phyloP scores from a whole-genome alignment of 2,113 vertebrate genomes.

The Callospermophilus lateralis region DNA sequence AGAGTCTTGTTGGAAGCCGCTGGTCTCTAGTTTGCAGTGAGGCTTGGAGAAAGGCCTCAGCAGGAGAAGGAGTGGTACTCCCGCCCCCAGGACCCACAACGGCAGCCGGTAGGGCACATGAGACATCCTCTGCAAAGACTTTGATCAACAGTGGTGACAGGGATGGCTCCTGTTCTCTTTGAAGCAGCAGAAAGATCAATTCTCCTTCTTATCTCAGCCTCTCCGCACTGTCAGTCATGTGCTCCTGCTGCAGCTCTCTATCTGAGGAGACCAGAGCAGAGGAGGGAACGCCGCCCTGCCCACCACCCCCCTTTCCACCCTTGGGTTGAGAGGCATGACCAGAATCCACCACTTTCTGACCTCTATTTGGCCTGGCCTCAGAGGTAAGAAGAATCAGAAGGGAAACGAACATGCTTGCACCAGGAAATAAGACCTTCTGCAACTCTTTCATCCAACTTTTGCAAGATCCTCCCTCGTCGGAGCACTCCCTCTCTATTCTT shows the following conservation, averaged over 20 bases:
- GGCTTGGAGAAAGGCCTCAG: background rate
- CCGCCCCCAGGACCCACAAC: background rate
- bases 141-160: slow-evolving; percentile 66
- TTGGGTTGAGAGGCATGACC: background rate
- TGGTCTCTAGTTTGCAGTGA: background rate
- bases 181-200: slow-evolving; percentile 76
- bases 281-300: background rate
- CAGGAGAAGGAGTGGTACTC: background rate
- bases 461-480: background rate
- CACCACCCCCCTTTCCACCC: background rate
- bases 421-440: background rate
- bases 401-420: background rate
- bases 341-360: background rate
- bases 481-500: slow-evolving; percentile 30
- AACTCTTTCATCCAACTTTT: background rate
- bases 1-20: background rate
- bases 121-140: slow-evolving; percentile 56
- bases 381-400: background rate
- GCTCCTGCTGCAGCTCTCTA: background rate
- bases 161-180: slow-evolving; percentile 52
- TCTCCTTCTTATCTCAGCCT: slow-evolving; percentile 66
- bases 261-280: background rate
- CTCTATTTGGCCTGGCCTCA: background rate
- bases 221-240: background rate
- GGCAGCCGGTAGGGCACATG: background rate